Conservation (phyloP, 1,140 invertebrate species). For the Steinernema feltiae region DNA sequence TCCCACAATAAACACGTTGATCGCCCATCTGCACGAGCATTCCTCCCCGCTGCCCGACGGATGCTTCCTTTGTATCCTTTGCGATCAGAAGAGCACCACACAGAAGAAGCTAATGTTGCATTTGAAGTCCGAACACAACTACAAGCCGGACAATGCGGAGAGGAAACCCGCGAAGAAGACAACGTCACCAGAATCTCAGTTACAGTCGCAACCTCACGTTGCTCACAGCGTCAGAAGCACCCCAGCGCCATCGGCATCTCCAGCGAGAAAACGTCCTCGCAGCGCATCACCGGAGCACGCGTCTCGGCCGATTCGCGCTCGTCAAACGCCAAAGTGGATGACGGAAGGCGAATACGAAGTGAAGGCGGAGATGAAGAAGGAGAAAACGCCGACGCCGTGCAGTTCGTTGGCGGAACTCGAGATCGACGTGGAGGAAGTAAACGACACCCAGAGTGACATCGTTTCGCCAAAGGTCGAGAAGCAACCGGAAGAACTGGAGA, state of each 20-base stretch:
- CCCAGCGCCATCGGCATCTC: not conserved
- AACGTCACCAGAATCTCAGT: not conserved
- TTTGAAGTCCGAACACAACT: not conserved
- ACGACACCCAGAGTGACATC: not conserved
- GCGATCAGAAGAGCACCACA: not conserved
- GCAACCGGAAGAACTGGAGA: not conserved
- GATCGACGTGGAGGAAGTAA: not conserved
- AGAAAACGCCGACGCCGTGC: not conserved
- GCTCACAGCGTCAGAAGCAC: not conserved
- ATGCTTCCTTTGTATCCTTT: not conserved
- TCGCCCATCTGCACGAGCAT: not conserved
- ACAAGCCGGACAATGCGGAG: not conserved
- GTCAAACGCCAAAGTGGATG: not conserved
- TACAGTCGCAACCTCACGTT: too few relatives aligned
- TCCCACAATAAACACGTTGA: not conserved
- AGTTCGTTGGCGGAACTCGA: not conserved
- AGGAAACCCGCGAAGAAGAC: not conserved
- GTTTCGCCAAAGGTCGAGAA: not conserved
- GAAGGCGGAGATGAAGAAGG: not conserved
- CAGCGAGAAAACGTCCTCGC: not conserved
- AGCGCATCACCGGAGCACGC: not conserved
- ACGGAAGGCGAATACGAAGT: not conserved
- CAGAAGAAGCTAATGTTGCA: not conserved
- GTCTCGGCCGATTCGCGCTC: not conserved
- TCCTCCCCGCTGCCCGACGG: not conserved